Base-by-base conservation (phyloP, 2,797 vertebrate species). In the Mionectes olivaceus region DNA sequence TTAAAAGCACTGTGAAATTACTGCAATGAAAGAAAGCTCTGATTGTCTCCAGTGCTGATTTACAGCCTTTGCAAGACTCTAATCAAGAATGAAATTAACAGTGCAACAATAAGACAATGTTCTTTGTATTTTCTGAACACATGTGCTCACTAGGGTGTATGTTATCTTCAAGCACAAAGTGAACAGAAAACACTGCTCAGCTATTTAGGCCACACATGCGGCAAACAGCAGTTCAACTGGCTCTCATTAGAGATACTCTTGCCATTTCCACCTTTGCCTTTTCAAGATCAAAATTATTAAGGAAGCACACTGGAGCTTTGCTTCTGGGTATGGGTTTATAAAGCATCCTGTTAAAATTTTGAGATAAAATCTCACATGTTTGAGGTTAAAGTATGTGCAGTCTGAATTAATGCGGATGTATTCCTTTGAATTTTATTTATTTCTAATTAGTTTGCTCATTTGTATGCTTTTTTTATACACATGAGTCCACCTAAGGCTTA, bases 31-130 rank as follows among this genome's bases (percentile, higher is more conserved):
- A 76, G 57, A 63, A 91, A 81, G 32, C 23, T 65, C 28, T 68
- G 63, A 74, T 75, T 24, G 13, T 69, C 70, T 86, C 70, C 81
- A 81, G n/a, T 55, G 64, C 63, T 94, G 94, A 95, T 73, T 96
- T 88, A 95, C 28, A 95, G 83, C 78, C 65, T 92, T 95, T 80
- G 33, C 43, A 95, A 90, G 78, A 64, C 82, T 96, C 89, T 87
- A 95, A 96, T 96, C 92, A 96, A 84, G 61, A 79, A 18, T 60
- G 61, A 92, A 94, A 95, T 91, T 91, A 91, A 74, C 75, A 81
- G 28, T 73, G 32, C 33, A 83, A 68, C 80, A 93, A 35, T 68
- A 68, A 75, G 28, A 83, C 47, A 78, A 60, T 73, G 53, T 76
- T 82, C 56, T 87, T 71, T 59, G 37, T 46, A 74, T 37, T 92